These are phyloP conservation scores for Limnothrissa miodon DNA, from an alignment of 2,113 vertebrate genomes.

Conservation along the genomic window DNA sequence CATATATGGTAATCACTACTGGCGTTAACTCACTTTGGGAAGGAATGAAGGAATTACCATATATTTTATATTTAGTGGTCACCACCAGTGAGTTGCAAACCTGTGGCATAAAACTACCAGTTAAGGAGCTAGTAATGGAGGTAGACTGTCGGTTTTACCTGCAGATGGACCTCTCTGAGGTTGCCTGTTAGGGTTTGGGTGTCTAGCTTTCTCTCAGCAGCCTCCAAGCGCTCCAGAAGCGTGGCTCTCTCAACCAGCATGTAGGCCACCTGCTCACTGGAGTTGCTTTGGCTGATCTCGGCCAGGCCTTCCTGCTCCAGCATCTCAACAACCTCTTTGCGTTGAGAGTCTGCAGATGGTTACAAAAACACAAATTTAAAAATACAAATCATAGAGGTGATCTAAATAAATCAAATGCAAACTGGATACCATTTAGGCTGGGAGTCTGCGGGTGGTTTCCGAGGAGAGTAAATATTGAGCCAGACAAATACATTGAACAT, in stretches of 20 bases:
- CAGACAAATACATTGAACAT: background rate
- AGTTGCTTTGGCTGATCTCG: conserved; percentile 74
- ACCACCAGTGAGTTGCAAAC: too few relatives aligned
- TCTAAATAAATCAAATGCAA: background rate
- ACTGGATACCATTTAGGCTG: background rate
- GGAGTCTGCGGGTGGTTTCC: background rate
- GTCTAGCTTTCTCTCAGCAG: conserved; percentile 67
- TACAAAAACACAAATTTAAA: conserved; percentile 17
- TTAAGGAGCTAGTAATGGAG: too few relatives aligned
- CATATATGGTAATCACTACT: too few relatives aligned
- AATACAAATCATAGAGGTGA: background rate
- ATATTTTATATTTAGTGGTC: too few relatives aligned
- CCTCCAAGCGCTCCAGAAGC: conserved; percentile 75
- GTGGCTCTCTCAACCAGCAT: conserved; percentile 79
- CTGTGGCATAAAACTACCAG: too few relatives aligned
- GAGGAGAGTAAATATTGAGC: background rate
- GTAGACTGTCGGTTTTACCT: conserved; percentile 65
- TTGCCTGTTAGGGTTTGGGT: conserved; percentile 54
- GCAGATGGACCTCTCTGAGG: conserved; percentile 62
- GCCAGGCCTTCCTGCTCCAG: conserved; percentile 80
- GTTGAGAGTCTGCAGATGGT: conserved; percentile 71
- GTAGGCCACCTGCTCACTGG: conserved; percentile 83
- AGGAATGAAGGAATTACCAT: too few relatives aligned
- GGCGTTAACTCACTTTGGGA: too few relatives aligned
- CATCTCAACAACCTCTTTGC: conserved; percentile 84